These are phyloP conservation scores for Propithecus coquereli DNA, from an alignment of 2,113 vertebrate genomes.

Conservation along the genomic window DNA sequence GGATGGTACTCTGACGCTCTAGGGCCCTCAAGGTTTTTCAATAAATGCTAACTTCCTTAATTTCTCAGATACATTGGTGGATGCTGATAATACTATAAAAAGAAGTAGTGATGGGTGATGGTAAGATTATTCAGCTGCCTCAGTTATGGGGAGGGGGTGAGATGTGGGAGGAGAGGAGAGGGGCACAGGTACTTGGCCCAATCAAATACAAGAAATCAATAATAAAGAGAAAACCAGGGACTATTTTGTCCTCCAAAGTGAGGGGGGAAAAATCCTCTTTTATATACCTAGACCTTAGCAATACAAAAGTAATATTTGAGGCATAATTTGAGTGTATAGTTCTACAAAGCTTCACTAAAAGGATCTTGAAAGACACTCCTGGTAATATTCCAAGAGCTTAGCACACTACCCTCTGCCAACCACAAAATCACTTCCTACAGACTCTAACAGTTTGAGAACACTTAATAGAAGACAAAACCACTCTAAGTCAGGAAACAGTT, in stretches of 20 bases:
- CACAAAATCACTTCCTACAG: background rate
- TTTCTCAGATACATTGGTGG: background rate
- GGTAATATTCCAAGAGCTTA: background rate
- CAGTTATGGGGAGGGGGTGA: accelerated
- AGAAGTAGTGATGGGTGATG: background rate
- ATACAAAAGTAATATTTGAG: background rate
- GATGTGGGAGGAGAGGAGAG: no score
- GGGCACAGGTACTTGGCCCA: background rate
- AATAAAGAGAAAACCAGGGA: background rate
- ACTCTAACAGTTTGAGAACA: background rate
- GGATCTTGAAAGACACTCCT: background rate
- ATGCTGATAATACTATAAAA: background rate
- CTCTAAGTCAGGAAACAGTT: background rate
- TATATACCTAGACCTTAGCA: background rate
- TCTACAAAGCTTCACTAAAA: background rate
- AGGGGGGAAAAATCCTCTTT: background rate
- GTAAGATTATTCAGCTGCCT: background rate
- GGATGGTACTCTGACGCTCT: background rate
- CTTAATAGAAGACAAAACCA: slow-evolving; percentile 29
- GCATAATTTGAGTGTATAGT: background rate
- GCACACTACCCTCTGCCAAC: background rate
- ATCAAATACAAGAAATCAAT: background rate
- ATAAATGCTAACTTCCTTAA: background rate
- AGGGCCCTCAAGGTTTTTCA: background rate
- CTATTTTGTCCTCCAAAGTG: background rate